Evolutionary conservation across 1,140 invertebrate species (phyloP).

Genomic region (Drosophila leontia): DNA sequence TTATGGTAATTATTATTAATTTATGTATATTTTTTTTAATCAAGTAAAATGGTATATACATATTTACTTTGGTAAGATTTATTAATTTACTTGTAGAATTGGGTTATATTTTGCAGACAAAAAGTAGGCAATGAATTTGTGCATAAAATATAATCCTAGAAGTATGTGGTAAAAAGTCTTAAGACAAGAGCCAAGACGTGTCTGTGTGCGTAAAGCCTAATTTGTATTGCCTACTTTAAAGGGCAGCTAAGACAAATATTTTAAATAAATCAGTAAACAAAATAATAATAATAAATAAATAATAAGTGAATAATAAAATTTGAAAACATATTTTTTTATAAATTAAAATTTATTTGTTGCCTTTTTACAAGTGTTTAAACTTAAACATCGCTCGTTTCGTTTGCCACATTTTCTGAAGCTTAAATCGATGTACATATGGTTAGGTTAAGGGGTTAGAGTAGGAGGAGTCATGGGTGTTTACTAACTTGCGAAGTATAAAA

Average conservation of each 20-base stretch:
- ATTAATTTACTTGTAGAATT: background rate
- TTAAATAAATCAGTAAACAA: background rate
- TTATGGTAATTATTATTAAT: background rate
- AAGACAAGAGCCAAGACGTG: background rate
- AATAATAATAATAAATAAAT: background rate
- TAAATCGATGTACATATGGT: conserved; percentile 42
- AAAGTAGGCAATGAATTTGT: conserved; percentile 5
- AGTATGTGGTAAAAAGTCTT: background rate
- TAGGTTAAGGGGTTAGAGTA: conserved; percentile 14
- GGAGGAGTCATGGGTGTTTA: conserved; percentile 25
- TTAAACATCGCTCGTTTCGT: conserved; percentile 32
- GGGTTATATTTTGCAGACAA: background rate
- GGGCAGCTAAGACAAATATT: background rate
- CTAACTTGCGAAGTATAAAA: conserved; percentile 4
- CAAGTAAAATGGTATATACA: background rate
- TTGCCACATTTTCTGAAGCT: conserved; percentile 20
- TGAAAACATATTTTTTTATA: conserved; percentile 11
- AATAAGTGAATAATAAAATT: no score
- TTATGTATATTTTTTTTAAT: background rate
- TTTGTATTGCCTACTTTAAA: background rate
- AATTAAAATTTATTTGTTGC: conserved; percentile 50
- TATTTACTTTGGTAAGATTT: background rate
- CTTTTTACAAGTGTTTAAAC: conserved; percentile 48
- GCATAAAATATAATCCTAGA: accelerated
- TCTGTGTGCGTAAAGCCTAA: background rate